Evolutionary conservation across 2,113 vertebrate species (phyloP).

Genomic region (Poicephalus meyeri): DNA sequence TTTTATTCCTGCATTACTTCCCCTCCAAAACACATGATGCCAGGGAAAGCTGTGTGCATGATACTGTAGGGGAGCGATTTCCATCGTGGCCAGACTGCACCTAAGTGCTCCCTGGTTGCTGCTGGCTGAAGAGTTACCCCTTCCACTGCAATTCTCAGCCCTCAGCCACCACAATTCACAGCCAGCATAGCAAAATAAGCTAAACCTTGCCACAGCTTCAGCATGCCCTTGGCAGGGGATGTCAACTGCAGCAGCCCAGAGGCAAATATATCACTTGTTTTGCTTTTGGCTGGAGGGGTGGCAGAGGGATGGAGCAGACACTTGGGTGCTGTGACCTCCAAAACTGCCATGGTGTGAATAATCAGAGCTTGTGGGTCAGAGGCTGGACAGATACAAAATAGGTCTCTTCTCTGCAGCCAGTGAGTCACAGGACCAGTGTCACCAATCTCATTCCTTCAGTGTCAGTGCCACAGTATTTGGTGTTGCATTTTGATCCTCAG

Average conservation of each 20-base stretch:
- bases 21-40: not conserved
- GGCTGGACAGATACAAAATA: not conserved
- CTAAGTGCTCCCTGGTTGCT: not conserved
- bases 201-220: not conserved
- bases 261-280: not conserved
- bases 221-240: not conserved
- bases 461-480: not conserved
- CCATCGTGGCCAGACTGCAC: not conserved
- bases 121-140: not conserved
- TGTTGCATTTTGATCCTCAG: not conserved
- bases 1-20: not conserved
- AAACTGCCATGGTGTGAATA: not conserved
- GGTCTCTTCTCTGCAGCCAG: not conserved
- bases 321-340: constrained; percentile 18
- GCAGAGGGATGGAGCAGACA: not conserved
- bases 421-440: not conserved
- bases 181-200: not conserved
- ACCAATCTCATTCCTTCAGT: not conserved
- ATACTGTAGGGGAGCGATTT: not conserved
- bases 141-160: not conserved
- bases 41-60: not conserved
- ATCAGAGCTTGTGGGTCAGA: constrained; percentile 22
- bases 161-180: not conserved
- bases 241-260: not conserved
- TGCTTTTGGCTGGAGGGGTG: not conserved